Evolutionary conservation across 2,113 vertebrate genomes (phyloP), one percentile per base, ranked within the genome.

Genomic region (Microtus oregoni): DNA sequence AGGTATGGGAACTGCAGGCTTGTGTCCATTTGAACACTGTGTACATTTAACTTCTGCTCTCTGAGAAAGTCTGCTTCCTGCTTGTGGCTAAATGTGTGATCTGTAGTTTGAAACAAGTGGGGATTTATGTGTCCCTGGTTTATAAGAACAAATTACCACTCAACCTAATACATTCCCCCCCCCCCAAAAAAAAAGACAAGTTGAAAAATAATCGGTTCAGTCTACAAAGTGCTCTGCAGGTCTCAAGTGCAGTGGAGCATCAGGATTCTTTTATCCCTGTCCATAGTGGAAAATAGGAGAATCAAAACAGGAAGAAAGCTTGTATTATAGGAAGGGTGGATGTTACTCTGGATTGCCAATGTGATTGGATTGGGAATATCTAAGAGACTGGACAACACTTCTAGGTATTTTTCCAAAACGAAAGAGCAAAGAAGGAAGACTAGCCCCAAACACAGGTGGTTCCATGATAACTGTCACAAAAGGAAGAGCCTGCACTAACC

Each of bases 51-150:
- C n/a, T 75, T n/a, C 47, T 86, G 38, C 35, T 89, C 55, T 86
- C 81, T 17, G 35, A 47, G 67, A 72, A 50, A 92, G 15, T 55
- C 20, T 67, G 68, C 83, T 95, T 96, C 89, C 81, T 76, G 78
- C 70, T 91, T 70, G 82, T n/a, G 75, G 63, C 61, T 89, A 82
- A 86, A 72, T 94, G 65, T 89, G 38, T 44, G 86, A 93, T 28
- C 76, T 96, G 70, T 78, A 30, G 4, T 72, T 96, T 73, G 73
- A 96, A 77, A 92, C 61, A 97, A 94, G 91, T 26, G 30, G 26
- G 77, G 72, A 94, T 78, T 94, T 86, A 58, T 96, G 55, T 41
- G 63, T 83, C 30, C 11, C 58, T 73, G 68, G 67, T 86, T 82
- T 76, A n/a, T 38, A 68, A 91, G 30, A 77, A 52, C 63, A 97